These are phyloP conservation scores for Scaptomyza reducta DNA, from an alignment of 2,888 invertebrate species.

Conservation along the genomic window DNA sequence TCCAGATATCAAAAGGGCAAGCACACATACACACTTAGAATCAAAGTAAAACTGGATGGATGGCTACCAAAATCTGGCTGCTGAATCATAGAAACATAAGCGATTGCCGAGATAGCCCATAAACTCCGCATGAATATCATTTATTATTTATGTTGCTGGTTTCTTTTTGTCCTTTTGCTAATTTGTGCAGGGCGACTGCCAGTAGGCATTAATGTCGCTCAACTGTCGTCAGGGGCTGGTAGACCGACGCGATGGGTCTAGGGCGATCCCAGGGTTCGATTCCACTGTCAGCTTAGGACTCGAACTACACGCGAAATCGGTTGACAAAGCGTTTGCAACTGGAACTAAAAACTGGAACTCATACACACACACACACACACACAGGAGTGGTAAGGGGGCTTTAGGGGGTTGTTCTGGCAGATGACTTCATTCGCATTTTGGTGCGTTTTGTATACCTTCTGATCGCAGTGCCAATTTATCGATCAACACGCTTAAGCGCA, in stretches of 20 bases:
- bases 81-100: constrained; percentile 77
- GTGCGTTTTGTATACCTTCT: constrained; percentile 64
- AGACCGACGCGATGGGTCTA: constrained; percentile 46
- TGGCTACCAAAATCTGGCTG: constrained; percentile 71
- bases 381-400: not conserved
- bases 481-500: constrained; percentile 80
- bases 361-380: no score
- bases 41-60: constrained; percentile 57
- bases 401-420: constrained; percentile 42
- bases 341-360: constrained; percentile 40
- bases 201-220: constrained; percentile 77
- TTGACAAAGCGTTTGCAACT: constrained; percentile 74
- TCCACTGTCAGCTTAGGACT: constrained; percentile 68
- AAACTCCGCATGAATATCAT: constrained; percentile 44
- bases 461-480: constrained; percentile 72
- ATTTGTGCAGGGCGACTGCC: constrained; percentile 76
- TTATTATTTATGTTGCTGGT: constrained; percentile 10
- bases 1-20: constrained; percentile 58
- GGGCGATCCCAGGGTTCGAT: constrained; percentile 58
- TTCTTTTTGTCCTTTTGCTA: constrained; percentile 30
- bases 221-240: constrained; percentile 63
- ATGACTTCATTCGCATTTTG: constrained; percentile 75
- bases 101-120: constrained; percentile 65
- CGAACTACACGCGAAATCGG: constrained; percentile 73
- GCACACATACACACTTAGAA: constrained; percentile 15